These are phyloP conservation scores for Patella vulgata DNA, from an alignment of 1,140 invertebrate species.

Conservation along the genomic window DNA sequence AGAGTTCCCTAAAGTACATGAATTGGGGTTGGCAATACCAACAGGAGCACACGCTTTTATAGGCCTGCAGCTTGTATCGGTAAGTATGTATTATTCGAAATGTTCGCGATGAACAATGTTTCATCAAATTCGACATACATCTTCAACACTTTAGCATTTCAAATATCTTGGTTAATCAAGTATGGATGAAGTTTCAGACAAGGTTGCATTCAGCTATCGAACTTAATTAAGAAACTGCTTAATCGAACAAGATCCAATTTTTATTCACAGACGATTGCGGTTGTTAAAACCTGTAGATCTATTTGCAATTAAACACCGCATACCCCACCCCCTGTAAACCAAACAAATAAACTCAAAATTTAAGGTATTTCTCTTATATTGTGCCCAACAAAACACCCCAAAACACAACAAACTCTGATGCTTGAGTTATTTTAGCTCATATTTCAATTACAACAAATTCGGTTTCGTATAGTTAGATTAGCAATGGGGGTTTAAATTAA, in stretches of 20 bases:
- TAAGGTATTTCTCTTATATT: too few relatives aligned
- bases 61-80: constrained; percentile 44
- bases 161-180: background rate
- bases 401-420: too few relatives aligned
- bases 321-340: too few relatives aligned
- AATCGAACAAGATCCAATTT: background rate
- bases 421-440: too few relatives aligned
- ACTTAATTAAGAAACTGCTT: background rate
- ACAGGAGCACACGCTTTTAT: constrained; percentile 56
- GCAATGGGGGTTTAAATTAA: too few relatives aligned
- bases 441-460: too few relatives aligned
- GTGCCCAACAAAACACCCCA: too few relatives aligned
- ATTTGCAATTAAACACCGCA: too few relatives aligned
- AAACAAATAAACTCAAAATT: too few relatives aligned
- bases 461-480: too few relatives aligned
- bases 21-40: constrained; percentile 54
- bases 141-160: background rate
- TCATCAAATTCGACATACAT: background rate
- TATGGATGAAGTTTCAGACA: background rate
- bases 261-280: background rate
- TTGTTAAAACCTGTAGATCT: too few relatives aligned
- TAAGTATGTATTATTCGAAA: too few relatives aligned
- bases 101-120: background rate
- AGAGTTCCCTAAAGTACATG: constrained; percentile 51
- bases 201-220: background rate